Evolutionary conservation across 2,113 vertebrate genomes (phyloP).

Genomic region (Indicator indicator): DNA sequence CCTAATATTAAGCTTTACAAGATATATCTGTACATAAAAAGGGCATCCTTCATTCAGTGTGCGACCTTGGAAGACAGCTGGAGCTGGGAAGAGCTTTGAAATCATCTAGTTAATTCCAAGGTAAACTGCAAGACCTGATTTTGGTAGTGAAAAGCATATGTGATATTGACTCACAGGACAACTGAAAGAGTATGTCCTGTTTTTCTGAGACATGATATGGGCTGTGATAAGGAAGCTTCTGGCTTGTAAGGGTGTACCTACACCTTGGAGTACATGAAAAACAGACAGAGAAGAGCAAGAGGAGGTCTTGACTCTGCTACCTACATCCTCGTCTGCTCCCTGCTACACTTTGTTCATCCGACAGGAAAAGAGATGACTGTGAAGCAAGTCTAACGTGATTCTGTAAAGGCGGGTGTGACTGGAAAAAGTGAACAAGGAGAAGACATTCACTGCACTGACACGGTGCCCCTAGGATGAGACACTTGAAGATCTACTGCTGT

Average conservation of each 20-base stretch:
- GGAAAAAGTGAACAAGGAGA: background rate
- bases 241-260: background rate
- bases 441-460: background rate
- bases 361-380: background rate
- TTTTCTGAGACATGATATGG: background rate
- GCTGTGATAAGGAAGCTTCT: background rate
- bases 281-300: background rate
- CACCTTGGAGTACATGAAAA: background rate
- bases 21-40: background rate
- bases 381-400: background rate
- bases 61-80: background rate
- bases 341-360: background rate
- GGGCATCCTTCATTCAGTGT: rapidly evolving
- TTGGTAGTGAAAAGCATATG: background rate
- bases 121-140: background rate
- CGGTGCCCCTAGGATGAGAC: background rate
- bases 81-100: background rate
- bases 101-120: background rate
- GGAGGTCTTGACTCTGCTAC: background rate
- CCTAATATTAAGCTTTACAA: background rate
- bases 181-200: background rate
- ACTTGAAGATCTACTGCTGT: background rate
- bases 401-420: rapidly evolving
- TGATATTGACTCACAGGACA: background rate
- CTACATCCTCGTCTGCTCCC: background rate